These are phyloP conservation scores for Porphyrio hochstetteri DNA, from an alignment of 2,113 vertebrate genomes.

Conservation along the genomic window DNA sequence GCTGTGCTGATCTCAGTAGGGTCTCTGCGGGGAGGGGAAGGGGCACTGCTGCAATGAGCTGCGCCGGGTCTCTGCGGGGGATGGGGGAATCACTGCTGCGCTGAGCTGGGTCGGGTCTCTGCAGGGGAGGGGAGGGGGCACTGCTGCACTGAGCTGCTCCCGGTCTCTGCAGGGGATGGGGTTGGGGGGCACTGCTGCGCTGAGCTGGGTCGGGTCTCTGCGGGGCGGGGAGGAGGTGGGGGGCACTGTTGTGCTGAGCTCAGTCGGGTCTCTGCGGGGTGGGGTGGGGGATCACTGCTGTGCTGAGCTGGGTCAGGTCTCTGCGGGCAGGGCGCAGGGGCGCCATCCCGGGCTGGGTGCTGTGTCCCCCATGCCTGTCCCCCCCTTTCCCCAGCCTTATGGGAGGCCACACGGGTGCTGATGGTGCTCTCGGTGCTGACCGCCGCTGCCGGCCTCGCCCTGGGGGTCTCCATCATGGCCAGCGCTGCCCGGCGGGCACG, in stretches of 20 bases:
- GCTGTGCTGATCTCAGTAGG: neutral
- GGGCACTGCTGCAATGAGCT: neutral
- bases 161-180: neutral
- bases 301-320: neutral
- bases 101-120: neutral
- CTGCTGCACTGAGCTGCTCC: neutral
- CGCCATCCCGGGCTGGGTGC: neutral
- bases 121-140: neutral
- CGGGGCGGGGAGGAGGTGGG: too few species aligned
- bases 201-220: neutral
- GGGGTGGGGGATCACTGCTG: neutral
- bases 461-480: slow-evolving; percentile 76
- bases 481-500: slow-evolving; percentile 71
- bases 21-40: neutral
- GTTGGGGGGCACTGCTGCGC: neutral
- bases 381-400: slow-evolving; percentile 71
- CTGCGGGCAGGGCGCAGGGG: neutral
- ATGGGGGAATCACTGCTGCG: neutral
- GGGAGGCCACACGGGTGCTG: slow-evolving; percentile 84
- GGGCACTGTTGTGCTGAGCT: neutral
- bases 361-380: neutral
- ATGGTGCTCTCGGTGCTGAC: slow-evolving; percentile 83
- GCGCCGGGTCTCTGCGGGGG: neutral
- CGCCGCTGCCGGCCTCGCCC: slow-evolving; percentile 76
- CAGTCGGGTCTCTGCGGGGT: neutral